phyloP scores from a whole-genome alignment of 2,888 invertebrate species.

The Patella depressa region DNA sequence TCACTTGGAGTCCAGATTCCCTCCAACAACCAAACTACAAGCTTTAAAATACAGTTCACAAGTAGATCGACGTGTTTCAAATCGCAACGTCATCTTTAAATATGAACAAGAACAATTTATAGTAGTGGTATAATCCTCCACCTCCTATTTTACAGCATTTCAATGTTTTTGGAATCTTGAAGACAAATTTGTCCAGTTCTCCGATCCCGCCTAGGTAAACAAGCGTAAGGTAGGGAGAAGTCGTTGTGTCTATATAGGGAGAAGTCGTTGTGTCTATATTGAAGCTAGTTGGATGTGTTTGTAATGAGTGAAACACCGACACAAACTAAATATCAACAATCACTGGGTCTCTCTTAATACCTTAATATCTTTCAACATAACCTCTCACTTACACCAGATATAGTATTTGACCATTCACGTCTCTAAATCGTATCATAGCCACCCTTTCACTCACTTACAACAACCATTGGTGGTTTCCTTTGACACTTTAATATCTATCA shows the following conservation, averaged over 20 bases:
- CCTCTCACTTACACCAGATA: no score
- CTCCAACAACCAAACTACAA: constrained; percentile 13
- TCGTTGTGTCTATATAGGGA: constrained; percentile 16
- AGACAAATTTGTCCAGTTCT: constrained; percentile 24
- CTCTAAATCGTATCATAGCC: no score
- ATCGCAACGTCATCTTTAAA: constrained; percentile 20
- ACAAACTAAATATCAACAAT: not conserved
- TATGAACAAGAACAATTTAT: constrained; percentile 25
- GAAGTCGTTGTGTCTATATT: not conserved
- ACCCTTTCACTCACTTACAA: no score
- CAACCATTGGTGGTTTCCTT: no score
- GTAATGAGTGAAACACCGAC: not conserved
- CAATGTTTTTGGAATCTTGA: constrained; percentile 26
- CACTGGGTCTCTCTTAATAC: no score
- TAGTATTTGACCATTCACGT: no score
- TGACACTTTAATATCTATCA: no score
- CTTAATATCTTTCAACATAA: no score
- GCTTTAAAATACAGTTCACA: constrained; percentile 28
- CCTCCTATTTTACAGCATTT: constrained; percentile 27
- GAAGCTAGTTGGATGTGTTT: not conserved
- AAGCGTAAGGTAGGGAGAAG: constrained; percentile 2
- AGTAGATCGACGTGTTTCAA: constrained; percentile 19
- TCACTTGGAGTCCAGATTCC: not conserved
- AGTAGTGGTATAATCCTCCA: constrained; percentile 21
- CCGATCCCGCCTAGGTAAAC: constrained; percentile 17